A percentile compares a stretch with the other conserved stretches of the same genome.
Conservation (phyloP, 2,113 vertebrate species). For the Serinus canaria region DNA sequence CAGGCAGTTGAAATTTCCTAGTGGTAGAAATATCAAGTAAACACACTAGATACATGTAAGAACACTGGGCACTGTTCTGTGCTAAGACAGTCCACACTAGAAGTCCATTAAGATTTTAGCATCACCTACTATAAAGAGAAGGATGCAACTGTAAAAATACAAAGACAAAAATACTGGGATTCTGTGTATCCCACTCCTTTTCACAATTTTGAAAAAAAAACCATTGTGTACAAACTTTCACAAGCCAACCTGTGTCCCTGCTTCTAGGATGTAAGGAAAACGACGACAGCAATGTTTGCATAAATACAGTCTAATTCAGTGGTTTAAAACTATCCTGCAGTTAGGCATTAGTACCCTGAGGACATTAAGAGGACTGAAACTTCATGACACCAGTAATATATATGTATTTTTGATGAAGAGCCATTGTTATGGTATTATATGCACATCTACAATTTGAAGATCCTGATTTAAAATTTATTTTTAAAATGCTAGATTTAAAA, state of each 20-base stretch:
- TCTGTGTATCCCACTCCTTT: not conserved
- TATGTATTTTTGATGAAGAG: not conserved
- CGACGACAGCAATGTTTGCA: not conserved
- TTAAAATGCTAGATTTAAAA: not conserved
- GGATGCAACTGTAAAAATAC: not conserved
- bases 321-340: not conserved
- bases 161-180: not conserved
- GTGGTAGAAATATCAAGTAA: not conserved
- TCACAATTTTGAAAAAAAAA: not conserved
- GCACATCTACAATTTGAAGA: not conserved
- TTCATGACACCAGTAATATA: not conserved
- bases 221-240: not conserved
- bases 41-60: not conserved
- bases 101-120: not conserved
- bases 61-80: not conserved
- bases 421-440: not conserved
- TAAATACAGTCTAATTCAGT: not conserved
- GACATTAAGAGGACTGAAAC: not conserved
- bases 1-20: not conserved
- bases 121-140: not conserved
- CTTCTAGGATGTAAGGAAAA: not conserved
- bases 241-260: not conserved
- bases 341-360: not conserved
- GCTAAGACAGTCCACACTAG: not conserved
- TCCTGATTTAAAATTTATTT: not conserved